Conservation (phyloP, 2,797 vertebrate species). For the Sparus aurata region DNA sequence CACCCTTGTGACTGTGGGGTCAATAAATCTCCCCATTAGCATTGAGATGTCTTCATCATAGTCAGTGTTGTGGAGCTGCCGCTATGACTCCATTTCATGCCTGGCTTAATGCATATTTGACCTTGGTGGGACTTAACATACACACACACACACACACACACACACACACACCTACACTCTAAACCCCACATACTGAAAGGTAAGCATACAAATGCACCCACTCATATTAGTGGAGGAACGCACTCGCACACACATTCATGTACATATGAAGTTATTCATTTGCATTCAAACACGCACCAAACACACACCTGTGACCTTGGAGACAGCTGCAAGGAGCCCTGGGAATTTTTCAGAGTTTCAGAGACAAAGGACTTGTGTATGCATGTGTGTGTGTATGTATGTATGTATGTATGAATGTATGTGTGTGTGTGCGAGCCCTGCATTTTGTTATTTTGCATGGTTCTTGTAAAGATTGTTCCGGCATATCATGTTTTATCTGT, state of each 20-base stretch:
- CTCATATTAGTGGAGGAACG: neutral
- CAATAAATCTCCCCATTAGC: constrained; percentile 80
- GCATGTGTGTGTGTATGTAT: neutral
- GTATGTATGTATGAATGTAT: neutral
- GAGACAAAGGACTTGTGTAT: neutral
- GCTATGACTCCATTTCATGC: constrained; percentile 75
- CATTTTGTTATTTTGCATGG: neutral
- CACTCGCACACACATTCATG: neutral
- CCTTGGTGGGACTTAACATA: constrained; percentile 67
- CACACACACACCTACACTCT: neutral
- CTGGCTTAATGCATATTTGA: constrained; percentile 79
- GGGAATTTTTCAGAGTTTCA: neutral
- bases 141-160: neutral
- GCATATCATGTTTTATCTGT: too few species aligned
- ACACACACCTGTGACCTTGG: constrained; percentile 12
- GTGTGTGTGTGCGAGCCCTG: neutral
- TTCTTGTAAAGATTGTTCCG: neutral
- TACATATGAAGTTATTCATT: neutral
- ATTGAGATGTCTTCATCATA: constrained; percentile 77
- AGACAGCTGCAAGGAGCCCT: neutral
- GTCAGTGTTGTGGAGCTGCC: constrained; percentile 66
- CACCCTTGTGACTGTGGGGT: constrained; percentile 49
- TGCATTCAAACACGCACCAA: constrained; percentile 9
- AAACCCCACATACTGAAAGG: neutral
- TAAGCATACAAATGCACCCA: constrained; percentile 21